phyloP scores from a whole-genome alignment of 2,113 vertebrate species.

The Colinus virginianus region DNA sequence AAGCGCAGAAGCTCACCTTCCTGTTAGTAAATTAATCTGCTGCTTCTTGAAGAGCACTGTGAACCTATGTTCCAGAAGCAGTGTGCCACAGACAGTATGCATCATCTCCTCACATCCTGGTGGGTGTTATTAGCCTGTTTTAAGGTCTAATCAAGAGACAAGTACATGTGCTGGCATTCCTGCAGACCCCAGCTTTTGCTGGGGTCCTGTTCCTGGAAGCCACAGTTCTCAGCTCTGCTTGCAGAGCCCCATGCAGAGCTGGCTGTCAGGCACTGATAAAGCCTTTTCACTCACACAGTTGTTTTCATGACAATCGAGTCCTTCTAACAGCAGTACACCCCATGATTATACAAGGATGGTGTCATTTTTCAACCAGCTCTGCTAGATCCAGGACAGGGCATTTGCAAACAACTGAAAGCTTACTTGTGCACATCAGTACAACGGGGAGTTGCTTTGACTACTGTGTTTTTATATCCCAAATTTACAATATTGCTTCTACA shows the following conservation, averaged over 20 bases:
- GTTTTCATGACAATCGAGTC: neutral
- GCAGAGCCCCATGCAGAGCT: neutral
- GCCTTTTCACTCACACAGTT: neutral
- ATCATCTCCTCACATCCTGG: neutral
- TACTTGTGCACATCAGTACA: neutral
- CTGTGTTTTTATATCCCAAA: neutral
- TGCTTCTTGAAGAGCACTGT: neutral
- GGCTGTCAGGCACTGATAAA: neutral
- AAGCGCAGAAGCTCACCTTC: accelerated
- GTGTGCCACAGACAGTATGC: accelerated
- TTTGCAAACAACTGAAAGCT: neutral
- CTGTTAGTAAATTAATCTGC: neutral
- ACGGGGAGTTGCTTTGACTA: neutral
- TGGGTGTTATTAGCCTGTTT: neutral
- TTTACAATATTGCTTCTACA: neutral
- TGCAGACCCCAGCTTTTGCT: neutral
- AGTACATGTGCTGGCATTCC: neutral
- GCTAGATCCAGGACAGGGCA: neutral
- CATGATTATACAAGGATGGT: neutral
- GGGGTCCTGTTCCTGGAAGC: neutral
- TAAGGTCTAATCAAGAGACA: neutral
- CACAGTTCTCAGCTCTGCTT: neutral
- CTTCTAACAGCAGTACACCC: neutral
- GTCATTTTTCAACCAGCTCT: neutral
- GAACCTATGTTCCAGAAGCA: neutral